Evolutionary conservation across 2,113 vertebrate species (phyloP), one percentile per base, ranked within the genome.

Genomic region (Barbus barbus): DNA sequence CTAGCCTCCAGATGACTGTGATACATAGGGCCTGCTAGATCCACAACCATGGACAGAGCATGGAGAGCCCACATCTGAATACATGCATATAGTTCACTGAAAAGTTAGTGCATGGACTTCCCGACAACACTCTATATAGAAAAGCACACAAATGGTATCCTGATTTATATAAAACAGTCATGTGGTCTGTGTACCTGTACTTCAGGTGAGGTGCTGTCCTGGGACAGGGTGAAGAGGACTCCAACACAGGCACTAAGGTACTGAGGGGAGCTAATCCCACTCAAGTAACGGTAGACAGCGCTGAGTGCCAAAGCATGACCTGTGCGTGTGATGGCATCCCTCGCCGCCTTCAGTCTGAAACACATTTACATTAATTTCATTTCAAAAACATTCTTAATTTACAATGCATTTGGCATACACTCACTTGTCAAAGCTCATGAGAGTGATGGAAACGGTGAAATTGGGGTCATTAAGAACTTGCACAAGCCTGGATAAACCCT

Each of bases 161-260:
- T n/a, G 13, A n/a, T 76, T 56, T 60, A 31, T 8, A 26, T 26
- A 6, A 72, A 41, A 75, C 22, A 75, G 41, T 48, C n/a, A 46
- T 31, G n/a, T 48, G 44, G 3, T 26, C 60, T 31, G 13, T 14
- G 18, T 51, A 98, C 97, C 94, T 98, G 97, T 78, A 98, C 96
- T 88, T 98, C 96, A n/a, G 97, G 97, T 58, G 97, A 98, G 86
- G 96, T 97, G 86, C 87, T 96, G 90, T 99, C 97, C 92, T 98
- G 97, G 91, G 97, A 96, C 78, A 99, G 94, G 79, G 97, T 96
- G 91, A 96, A 96, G 76, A 99, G 95, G 84, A 98, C 93, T 48
- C 96, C 95, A 88, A 97, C 92, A 84, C 96, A 98, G 60, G 96
- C 94, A 89, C 92, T 95, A 82, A 98, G 93, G 90, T 97, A 96